Evolutionary conservation across 2,113 vertebrate genomes (phyloP).

Genomic region (Speoplatyrhinus poulsoni): DNA sequence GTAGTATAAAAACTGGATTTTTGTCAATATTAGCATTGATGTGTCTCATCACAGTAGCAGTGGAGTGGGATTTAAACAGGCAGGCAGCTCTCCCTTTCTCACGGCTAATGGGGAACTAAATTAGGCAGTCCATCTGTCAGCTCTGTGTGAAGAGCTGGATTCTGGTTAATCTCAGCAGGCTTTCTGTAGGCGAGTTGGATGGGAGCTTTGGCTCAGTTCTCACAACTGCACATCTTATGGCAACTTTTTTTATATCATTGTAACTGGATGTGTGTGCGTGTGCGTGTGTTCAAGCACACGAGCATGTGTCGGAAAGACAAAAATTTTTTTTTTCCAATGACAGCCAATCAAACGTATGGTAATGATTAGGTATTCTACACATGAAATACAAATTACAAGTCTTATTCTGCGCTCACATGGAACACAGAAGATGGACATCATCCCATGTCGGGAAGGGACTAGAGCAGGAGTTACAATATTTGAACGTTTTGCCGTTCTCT

Average conservation of each 20-base stretch:
- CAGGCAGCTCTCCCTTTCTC: conserved; percentile 38
- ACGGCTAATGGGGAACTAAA: conserved; percentile 72
- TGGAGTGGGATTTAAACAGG: conserved; percentile 41
- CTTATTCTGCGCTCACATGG: background rate
- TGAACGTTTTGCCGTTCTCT: no score
- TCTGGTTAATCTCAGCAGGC: conserved; percentile 65
- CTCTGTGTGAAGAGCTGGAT: conserved; percentile 60
- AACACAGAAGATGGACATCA: no score
- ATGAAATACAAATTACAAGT: background rate
- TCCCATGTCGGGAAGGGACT: no score
- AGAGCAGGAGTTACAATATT: no score
- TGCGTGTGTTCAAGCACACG: background rate
- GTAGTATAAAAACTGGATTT: no score
- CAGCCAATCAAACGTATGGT: no score
- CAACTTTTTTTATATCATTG: no score
- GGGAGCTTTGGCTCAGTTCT: conserved; percentile 55
- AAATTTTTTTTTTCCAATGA: no score
- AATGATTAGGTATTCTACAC: background rate
- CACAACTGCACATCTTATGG: conserved; percentile 20
- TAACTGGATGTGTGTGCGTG: background rate
- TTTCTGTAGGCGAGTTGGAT: conserved; percentile 64
- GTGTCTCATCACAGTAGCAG: background rate
- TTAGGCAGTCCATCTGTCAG: conserved; percentile 75
- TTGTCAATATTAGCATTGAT: no score
- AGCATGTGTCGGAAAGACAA: no score